Conservation (phyloP, 1,140 invertebrate genomes). For the Drosophila equinoxialis region DNA sequence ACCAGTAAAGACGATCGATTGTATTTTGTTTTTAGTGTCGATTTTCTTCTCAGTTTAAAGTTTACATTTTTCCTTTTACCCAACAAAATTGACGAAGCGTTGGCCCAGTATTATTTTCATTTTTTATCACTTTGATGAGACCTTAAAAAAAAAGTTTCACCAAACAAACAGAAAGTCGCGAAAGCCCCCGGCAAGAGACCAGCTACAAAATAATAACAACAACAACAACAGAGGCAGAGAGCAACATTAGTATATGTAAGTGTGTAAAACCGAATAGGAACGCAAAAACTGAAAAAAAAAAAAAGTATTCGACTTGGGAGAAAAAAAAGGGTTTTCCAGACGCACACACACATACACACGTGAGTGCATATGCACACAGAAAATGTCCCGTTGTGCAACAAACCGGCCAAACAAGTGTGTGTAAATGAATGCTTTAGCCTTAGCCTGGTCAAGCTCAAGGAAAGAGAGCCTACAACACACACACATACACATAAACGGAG, state of each 20-base stretch:
- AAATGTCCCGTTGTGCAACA: constrained; percentile 78
- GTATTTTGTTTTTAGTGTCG: too few species aligned
- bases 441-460: constrained; percentile 69
- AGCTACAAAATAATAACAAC: constrained; percentile 9
- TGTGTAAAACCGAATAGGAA: constrained; percentile 45
- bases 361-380: constrained; percentile 27
- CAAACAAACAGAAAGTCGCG: constrained; percentile 78
- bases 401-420: constrained; percentile 74
- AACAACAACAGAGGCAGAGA: constrained; percentile 43
- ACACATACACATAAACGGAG: background rate
- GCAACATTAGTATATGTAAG: constrained; percentile 26
- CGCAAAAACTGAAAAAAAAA: constrained; percentile 39
- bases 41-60: background rate
- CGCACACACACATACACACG: constrained; percentile 21
- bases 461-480: constrained; percentile 12
- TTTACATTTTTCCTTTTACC: background rate
- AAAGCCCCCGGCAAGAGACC: constrained; percentile 56
- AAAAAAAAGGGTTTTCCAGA: constrained; percentile 57
- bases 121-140: constrained; percentile 62
- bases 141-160: constrained; percentile 75
- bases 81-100: constrained; percentile 5
- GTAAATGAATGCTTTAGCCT: constrained; percentile 48
- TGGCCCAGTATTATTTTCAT: constrained; percentile 45
- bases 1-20: too few species aligned
- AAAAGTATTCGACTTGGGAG: constrained; percentile 43